These are phyloP conservation scores for Ataeniobius toweri DNA, from an alignment of 2,797 vertebrate genomes.

Conservation along the genomic window DNA sequence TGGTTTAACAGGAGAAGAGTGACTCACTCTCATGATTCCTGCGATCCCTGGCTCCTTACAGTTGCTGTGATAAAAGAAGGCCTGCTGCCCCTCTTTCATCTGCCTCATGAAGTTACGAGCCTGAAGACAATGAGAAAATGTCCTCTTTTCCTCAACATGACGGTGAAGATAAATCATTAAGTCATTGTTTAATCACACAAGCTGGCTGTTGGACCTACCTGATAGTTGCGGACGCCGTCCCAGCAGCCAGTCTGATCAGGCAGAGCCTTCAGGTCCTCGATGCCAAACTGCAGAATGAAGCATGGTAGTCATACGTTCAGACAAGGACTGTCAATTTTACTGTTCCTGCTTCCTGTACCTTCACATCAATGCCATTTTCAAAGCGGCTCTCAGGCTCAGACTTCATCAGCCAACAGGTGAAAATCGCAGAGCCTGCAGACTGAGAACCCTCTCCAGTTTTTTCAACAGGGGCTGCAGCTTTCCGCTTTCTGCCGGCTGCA, in stretches of 20 bases:
- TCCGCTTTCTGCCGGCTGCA: conserved; percentile 48
- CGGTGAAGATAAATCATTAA: neutral
- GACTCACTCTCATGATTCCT: conserved; percentile 86
- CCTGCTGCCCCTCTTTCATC: conserved; percentile 89
- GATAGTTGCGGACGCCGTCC: conserved; percentile 97
- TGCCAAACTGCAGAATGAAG: conserved; percentile 86
- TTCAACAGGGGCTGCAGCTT: conserved; percentile 48
- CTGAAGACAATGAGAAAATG: conserved; percentile 64
- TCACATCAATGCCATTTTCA: conserved; percentile 92
- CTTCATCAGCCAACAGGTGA: conserved; percentile 92
- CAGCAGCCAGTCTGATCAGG: conserved; percentile 90
- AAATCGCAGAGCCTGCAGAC: conserved; percentile 23
- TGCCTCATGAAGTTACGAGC: conserved; percentile 94
- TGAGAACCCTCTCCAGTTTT: conserved; percentile 43
- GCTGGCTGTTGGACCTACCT: conserved; percentile 75
- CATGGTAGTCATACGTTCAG: conserved; percentile 9
- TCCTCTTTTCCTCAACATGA: neutral
- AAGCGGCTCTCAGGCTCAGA: conserved; percentile 95
- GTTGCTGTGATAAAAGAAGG: conserved; percentile 99
- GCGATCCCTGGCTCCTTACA: conserved; percentile 95
- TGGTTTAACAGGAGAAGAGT: neutral
- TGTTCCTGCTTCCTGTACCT: conserved; percentile 74
- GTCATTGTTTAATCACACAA: neutral
- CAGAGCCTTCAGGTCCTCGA: conserved; percentile 91
- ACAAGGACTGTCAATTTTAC: neutral